Base-by-base conservation (phyloP, 2,113 vertebrate genomes). In the Bubo blakistoni region DNA sequence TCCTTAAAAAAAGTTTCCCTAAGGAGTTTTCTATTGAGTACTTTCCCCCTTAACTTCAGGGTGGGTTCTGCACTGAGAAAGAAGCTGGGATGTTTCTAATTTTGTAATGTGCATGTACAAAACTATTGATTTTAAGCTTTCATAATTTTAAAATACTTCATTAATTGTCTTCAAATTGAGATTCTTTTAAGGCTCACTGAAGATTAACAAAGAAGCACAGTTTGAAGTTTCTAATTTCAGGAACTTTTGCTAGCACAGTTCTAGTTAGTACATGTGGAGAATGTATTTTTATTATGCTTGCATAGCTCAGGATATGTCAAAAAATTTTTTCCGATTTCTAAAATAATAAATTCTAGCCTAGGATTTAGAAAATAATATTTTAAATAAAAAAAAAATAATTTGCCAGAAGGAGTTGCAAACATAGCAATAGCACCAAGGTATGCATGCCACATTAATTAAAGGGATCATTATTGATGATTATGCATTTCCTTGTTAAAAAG, bases 181-280 rank as follows among this genome's bases (percentile, higher is more conserved):
- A 51, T 73, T 73, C 42, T 79, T 94, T 85, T 40, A 79, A 94
- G 30, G 73, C 65, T 94, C 57, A 12, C n/a, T 89, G 67, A 73
- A 73, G 46, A 88, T 65, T 51, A 84, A 95, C 66, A 95, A 92
- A 89, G 73, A 8, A 69, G 49, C 49, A 76, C 66, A 83, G 89
- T 16, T 25, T 88, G 73, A 96, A 87, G 78, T 62, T 91, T 91
- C 84, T 81, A 36, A 77, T 82, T 95, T 92, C 89, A 82, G 46
- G 66, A 90, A 84, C 52, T 87, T 94, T 51, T 81, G 57, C 76
- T 94, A 84, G 72, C 47, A n/a, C 20, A 70, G 59, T 46, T 92
- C 59, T 62, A 81, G 42, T 54, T 19, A 66, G n/a, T 34, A 66
- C 21, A 82, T 25, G 58, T 47, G 51, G 86, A 91, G 92, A 94